Percentiles rank a stretch among this genome's conserved stretches.
Evolutionary conservation across 1,140 invertebrate genomes (phyloP).

Genomic region (Pachyrhynchus sulphureomaculatus): DNA sequence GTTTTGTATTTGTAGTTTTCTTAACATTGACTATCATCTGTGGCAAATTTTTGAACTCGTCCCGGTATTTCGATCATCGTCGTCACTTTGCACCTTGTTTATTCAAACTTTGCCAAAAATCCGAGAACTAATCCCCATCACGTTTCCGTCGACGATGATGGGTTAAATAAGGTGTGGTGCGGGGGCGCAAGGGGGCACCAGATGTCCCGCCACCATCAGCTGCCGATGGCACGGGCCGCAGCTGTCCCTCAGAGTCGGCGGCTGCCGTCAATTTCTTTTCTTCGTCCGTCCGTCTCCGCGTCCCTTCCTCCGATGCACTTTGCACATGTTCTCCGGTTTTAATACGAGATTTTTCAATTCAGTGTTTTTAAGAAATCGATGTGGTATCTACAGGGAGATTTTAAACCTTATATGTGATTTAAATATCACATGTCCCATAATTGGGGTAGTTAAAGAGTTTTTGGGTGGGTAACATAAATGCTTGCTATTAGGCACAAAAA

Average conservation of each 20-base stretch:
- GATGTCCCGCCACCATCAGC: background rate
- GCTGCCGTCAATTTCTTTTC: background rate
- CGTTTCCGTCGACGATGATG: background rate
- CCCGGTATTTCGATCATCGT: background rate
- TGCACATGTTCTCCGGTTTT: background rate
- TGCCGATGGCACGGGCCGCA: conserved; percentile 2
- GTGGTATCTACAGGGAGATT: background rate
- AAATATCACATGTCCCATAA: too few relatives aligned
- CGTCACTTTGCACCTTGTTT: background rate
- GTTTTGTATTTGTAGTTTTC: too few relatives aligned
- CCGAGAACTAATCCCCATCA: background rate
- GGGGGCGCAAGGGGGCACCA: background rate
- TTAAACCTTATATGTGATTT: background rate
- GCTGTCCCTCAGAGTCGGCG: background rate
- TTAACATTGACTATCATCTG: too few relatives aligned
- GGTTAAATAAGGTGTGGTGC: background rate
- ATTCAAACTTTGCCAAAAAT: background rate
- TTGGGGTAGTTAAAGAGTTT: too few relatives aligned
- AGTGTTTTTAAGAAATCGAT: background rate
- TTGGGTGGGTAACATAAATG: too few relatives aligned
- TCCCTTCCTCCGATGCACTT: background rate
- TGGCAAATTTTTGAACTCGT: background rate
- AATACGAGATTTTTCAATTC: background rate
- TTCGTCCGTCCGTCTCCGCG: background rate
- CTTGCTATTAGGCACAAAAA: too few relatives aligned